Evolutionary conservation across 2,888 invertebrate species (phyloP).

Genomic region (Trichopria drosophilae): DNA sequence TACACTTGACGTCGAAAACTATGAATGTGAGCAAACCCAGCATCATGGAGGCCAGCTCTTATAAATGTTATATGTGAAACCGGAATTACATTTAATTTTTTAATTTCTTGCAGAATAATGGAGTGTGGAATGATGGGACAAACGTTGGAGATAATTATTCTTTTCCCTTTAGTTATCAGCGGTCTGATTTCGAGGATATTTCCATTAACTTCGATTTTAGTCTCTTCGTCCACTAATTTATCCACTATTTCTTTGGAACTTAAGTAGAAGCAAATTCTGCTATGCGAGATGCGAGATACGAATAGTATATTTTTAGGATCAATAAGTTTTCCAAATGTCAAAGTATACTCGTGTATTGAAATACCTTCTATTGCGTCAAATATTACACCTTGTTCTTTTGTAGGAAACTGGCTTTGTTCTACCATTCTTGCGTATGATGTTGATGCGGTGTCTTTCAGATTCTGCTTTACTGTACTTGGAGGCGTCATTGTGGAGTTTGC

Average conservation of each 20-base stretch:
- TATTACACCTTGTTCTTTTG: too few species aligned
- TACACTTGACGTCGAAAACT: constrained; percentile 35
- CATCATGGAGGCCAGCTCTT: constrained; percentile 34
- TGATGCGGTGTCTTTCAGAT: too few species aligned
- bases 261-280: too few species aligned
- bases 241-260: not conserved
- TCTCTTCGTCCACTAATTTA: constrained; percentile 16
- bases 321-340: too few species aligned
- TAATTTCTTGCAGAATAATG: constrained; percentile 12
- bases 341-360: too few species aligned
- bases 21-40: constrained; percentile 35
- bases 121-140: constrained; percentile 29
- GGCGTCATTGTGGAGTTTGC: too few species aligned
- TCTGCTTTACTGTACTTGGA: too few species aligned
- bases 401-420: too few species aligned
- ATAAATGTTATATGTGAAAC: constrained; percentile 37
- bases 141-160: constrained; percentile 37
- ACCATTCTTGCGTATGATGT: too few species aligned
- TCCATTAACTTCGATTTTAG: constrained; percentile 24
- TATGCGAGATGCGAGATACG: too few species aligned
- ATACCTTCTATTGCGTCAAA: too few species aligned
- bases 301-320: too few species aligned
- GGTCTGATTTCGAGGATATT: constrained; percentile 6
- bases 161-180: constrained; percentile 6
- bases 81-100: constrained; percentile 28